Percentiles rank a stretch among this genome's conserved stretches.
These are phyloP conservation scores for Drosophila cardini DNA, from an alignment of 1,140 invertebrate species.

Conservation along the genomic window DNA sequence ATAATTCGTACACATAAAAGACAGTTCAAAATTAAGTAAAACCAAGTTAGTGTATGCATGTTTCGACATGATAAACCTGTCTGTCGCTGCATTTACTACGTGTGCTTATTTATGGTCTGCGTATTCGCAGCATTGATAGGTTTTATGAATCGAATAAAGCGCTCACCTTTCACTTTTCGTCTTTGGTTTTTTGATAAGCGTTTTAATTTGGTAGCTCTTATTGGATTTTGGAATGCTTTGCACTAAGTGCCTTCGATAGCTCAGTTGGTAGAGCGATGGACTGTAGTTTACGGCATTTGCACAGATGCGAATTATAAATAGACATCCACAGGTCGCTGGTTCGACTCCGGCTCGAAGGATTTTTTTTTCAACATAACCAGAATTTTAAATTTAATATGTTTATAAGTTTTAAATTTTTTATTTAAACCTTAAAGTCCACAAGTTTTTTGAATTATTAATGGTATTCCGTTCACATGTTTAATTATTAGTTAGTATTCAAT, in stretches of 20 bases:
- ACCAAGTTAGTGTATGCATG: not conserved
- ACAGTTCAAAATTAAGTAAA: too few species aligned
- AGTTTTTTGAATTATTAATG: not conserved
- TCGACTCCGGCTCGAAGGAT: slow-evolving; percentile 40
- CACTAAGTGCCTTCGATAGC: slow-evolving; percentile 88
- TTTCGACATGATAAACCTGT: not conserved
- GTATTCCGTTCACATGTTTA: not conserved
- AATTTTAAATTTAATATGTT: slow-evolving; percentile 2
- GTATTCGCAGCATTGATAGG: not conserved
- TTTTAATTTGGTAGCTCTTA: not conserved
- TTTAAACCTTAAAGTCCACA: too few species aligned
- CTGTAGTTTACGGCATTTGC: slow-evolving; percentile 87
- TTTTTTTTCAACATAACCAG: not conserved
- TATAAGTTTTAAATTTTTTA: not conserved
- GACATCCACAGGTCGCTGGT: slow-evolving; percentile 42
- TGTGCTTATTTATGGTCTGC: not conserved
- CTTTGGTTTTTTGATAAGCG: not conserved
- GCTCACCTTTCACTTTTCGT: slow-evolving; percentile 24
- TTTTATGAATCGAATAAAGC: slow-evolving; percentile 5
- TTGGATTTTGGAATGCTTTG: not conserved
- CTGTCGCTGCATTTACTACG: not conserved
- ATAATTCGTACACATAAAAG: too few species aligned
- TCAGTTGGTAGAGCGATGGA: slow-evolving; percentile 96
- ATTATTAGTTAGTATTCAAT: not conserved
- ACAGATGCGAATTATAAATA: not conserved